phyloP scores from a whole-genome alignment of 2,888 invertebrate genomes.

The Drosophila fulvimacula region DNA sequence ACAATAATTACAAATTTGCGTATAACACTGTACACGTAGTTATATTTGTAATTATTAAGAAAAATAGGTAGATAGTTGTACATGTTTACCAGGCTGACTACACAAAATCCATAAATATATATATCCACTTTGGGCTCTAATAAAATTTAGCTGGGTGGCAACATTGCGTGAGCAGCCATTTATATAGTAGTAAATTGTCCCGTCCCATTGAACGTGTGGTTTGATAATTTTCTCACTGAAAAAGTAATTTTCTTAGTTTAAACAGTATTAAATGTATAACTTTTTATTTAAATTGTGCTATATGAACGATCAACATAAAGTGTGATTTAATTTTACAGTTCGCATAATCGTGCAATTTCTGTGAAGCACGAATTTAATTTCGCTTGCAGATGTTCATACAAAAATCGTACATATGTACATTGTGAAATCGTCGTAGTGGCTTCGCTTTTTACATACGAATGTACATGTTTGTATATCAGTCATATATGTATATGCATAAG shows the following conservation, averaged over 20 bases:
- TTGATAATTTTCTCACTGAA: conserved; percentile 45
- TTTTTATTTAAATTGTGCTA: conserved; percentile 1
- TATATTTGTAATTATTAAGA: not conserved
- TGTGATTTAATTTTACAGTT: not conserved
- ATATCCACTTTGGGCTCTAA: not conserved
- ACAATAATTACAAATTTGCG: not conserved
- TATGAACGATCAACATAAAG: not conserved
- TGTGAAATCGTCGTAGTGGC: conserved; percentile 59
- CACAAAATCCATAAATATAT: not conserved
- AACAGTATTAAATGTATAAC: not conserved
- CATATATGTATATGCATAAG: conserved; percentile 1
- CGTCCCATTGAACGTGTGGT: conserved; percentile 61
- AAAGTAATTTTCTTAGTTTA: conserved; percentile 29
- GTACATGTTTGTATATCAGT: too few relatives aligned
- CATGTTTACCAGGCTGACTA: not conserved
- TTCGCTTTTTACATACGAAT: conserved; percentile 45
- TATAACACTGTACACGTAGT: not conserved
- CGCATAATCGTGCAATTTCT: not conserved
- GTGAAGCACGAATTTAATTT: conserved; percentile 25
- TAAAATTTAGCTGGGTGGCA: conserved; percentile 54
- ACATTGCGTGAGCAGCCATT: conserved; percentile 51
- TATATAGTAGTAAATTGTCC: conserved; percentile 56
- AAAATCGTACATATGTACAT: conserved; percentile 41
- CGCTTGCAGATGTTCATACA: conserved; percentile 18
- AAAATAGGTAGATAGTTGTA: not conserved